A percentile compares a stretch with the other conserved stretches of the same genome.
phyloP scores from a whole-genome alignment of 2,113 vertebrate species.

The Formicarius rufipectus region DNA sequence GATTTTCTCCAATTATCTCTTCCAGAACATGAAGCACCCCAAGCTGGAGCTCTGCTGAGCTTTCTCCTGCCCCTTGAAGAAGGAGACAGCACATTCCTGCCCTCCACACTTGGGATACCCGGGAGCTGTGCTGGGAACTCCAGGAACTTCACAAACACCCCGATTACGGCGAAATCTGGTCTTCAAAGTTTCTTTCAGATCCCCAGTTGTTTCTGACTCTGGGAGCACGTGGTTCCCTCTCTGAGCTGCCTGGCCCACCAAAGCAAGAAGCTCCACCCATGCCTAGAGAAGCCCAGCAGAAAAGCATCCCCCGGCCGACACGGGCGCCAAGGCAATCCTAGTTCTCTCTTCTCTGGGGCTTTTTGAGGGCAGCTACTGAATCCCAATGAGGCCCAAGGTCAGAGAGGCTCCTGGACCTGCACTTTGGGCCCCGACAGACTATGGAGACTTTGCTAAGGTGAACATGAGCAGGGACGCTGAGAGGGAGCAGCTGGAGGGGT shows the following conservation, averaged over 20 bases:
- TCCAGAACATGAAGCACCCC: background rate
- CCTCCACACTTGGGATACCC: rapidly evolving
- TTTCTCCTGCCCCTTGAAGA: background rate
- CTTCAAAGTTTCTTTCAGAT: no score
- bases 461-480: constrained; percentile 57
- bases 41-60: background rate
- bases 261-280: background rate
- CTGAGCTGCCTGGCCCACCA: no score
- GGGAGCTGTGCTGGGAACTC: background rate
- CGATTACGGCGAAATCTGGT: no score
- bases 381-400: constrained; percentile 68
- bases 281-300: background rate
- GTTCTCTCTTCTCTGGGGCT: background rate
- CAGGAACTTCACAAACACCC: no score
- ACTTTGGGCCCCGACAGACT: constrained; percentile 13
- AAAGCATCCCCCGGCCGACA: background rate
- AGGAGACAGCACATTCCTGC: background rate
- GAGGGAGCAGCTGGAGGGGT: constrained; percentile 49
- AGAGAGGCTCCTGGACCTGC: constrained; percentile 32
- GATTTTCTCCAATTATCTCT: background rate
- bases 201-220: no score
- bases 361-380: background rate
- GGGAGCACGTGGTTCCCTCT: no score
- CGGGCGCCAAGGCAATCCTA: background rate
- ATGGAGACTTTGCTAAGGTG: background rate